A percentile compares a stretch with the other conserved stretches of the same genome.
phyloP scores from a whole-genome alignment of 1,140 invertebrate species.

The Cylas formicarius region DNA sequence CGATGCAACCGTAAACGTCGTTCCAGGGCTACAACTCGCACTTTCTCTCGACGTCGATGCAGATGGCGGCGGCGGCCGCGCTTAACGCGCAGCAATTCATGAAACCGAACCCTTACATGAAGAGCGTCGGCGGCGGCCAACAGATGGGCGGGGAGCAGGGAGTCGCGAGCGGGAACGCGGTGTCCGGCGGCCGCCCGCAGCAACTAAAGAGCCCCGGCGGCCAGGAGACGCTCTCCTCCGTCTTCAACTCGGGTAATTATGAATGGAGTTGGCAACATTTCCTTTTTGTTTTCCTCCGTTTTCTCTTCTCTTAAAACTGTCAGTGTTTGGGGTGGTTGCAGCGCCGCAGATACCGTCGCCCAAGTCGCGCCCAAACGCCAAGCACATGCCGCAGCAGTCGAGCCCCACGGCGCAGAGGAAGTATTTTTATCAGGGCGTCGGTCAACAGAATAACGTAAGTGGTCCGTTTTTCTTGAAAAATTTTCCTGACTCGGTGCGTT shows the following conservation, averaged over 20 bases:
- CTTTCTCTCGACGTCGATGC: conserved; percentile 30
- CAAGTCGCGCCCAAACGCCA: conserved; percentile 38
- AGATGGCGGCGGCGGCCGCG: conserved; percentile 31
- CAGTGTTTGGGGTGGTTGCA: no score
- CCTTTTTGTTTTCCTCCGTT: neutral
- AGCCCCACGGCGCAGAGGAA: conserved; percentile 39
- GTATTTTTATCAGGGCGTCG: conserved; percentile 36
- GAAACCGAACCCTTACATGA: conserved; percentile 32
- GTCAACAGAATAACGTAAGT: conserved; percentile 36
- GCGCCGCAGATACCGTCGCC: conserved; percentile 39
- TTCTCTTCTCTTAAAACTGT: no score
- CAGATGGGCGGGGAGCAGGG: conserved; percentile 22
- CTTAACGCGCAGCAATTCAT: conserved; percentile 29
- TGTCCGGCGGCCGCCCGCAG: conserved; percentile 28
- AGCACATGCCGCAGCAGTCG: conserved; percentile 38
- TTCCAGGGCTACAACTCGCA: conserved; percentile 27
- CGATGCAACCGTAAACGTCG: no score
- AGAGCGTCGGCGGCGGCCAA: conserved; percentile 27
- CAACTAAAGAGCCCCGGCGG: conserved; percentile 39
- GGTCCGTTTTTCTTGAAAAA: conserved; percentile 1
- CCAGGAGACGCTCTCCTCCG: conserved; percentile 38
- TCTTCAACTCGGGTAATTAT: conserved; percentile 39
- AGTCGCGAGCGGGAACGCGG: conserved; percentile 10
- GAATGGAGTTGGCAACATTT: neutral
- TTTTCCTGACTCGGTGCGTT: conserved; percentile 1